Evolutionary conservation across 2,797 vertebrate genomes (phyloP).

Genomic region (Chelidonichthys spinosus): DNA sequence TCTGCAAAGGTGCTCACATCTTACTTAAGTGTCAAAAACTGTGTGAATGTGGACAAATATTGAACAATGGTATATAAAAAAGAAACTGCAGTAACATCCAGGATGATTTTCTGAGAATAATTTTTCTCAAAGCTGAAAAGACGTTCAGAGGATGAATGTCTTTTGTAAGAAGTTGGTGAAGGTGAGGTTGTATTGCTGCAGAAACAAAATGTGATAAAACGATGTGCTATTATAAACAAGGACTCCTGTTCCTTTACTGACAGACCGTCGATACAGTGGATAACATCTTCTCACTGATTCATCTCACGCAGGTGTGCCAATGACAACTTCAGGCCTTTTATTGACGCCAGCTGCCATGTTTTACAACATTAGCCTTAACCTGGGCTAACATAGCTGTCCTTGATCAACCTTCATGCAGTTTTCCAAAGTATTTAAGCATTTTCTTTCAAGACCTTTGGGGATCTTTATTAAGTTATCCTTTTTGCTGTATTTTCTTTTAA

Average conservation of each 20-base stretch:
- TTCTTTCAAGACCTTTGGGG: conserved; percentile 11
- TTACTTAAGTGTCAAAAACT: background rate
- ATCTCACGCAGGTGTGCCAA: conserved; percentile 6
- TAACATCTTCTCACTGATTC: conserved; percentile 24
- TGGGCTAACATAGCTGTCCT: conserved; percentile 8
- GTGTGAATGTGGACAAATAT: conserved; percentile 1
- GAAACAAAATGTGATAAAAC: conserved; percentile 23
- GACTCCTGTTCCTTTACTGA: conserved; percentile 9
- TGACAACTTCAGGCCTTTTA: conserved; percentile 19
- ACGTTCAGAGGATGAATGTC: conserved; percentile 24
- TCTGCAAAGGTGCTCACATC: background rate
- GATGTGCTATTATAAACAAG: conserved; percentile 18
- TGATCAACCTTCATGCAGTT: conserved; percentile 28
- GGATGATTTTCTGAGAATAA: background rate
- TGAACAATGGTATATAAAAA: background rate
- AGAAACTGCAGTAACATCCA: background rate
- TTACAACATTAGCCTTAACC: conserved; percentile 27
- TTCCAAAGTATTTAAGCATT: conserved; percentile 12
- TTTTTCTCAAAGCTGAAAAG: conserved; percentile 24
- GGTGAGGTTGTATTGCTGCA: conserved; percentile 11
- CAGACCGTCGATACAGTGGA: conserved; percentile 15
- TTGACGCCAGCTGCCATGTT: conserved; percentile 4
- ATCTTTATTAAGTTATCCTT: conserved; percentile 2
- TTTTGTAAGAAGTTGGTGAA: conserved; percentile 34
- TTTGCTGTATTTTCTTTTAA: conserved; percentile 2